Base-by-base conservation (phyloP, 2,113 vertebrate species). In the Aegotheles bennettii region DNA sequence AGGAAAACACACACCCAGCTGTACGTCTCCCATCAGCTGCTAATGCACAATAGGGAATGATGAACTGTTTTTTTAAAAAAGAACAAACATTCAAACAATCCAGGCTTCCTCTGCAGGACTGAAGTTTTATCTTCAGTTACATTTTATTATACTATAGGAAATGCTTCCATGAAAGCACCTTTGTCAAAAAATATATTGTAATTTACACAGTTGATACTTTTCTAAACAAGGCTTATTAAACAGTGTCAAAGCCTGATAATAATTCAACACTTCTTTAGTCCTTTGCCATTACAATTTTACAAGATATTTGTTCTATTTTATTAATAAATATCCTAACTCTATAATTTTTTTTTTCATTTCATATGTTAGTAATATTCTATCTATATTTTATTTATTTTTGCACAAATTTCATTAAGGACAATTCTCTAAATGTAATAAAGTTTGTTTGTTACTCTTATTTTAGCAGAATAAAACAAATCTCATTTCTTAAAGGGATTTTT, bases 31-130 rank as follows among this genome's bases (percentile, higher is more conserved):
- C 24, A 3, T 42, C 42, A 54, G 10, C 18, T 36, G 38, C 9
- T 45, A 57, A 36, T 0, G 0, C 23, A 21, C 31, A 29, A 51
- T 4, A 57, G 24, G 70, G 36, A 81, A 51, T 7, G 33, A 77
- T 65, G 36, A 13, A 6, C 6, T 24, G 6, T 3, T 10, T 77
- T n/a, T 21, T 10, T 17, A 57, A 35, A 6, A 26, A 29, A 48
- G 5, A 53, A 8, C 9, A 63, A 71, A 47, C 14, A 57, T 70
- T 17, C 5, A 79, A 45, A 48, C 6, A 51, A 78, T 33, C 29
- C 51, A 79, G 40, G 13, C 31, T 75, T 53, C 38, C 24, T 63
- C 2, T 16, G 43, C 45, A 67, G 10, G 12, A 63, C 0, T 36
- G 24, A 69, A 38, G 40, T 45, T 87, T 78, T 64, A 23, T 45